Percentiles rank a stretch among this genome's conserved stretches.
Conservation (phyloP, 2,888 invertebrate species). For the Hypercompe scribonia region DNA sequence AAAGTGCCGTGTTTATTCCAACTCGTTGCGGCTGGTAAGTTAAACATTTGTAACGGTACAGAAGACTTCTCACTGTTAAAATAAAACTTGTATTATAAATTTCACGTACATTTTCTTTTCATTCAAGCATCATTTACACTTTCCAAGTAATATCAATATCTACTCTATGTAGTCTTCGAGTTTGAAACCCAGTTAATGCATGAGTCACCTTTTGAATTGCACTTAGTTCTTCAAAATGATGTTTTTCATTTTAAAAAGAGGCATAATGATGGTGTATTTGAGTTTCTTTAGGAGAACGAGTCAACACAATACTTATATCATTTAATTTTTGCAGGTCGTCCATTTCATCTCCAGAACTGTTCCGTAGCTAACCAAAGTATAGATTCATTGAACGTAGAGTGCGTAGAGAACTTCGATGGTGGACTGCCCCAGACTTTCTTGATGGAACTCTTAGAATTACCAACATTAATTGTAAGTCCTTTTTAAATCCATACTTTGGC, state of each 20-base stretch:
- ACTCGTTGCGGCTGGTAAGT: conserved; percentile 93
- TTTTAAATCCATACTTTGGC: neutral
- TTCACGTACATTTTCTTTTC: no score
- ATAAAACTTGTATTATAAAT: no score
- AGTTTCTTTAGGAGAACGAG: neutral
- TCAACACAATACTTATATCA: neutral
- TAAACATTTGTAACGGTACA: neutral
- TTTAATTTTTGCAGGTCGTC: conserved; percentile 89
- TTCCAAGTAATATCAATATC: no score
- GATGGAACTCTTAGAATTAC: conserved; percentile 92
- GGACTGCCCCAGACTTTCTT: conserved; percentile 95
- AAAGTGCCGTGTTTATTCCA: conserved; percentile 95
- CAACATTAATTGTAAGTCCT: conserved; percentile 83
- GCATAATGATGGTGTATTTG: neutral
- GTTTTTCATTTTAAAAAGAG: neutral
- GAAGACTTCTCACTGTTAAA: neutral
- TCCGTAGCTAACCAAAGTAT: conserved; percentile 95
- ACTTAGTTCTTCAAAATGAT: neutral
- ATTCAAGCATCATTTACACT: no score
- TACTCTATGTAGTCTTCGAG: neutral
- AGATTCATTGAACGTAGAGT: conserved; percentile 94
- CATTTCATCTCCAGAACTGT: conserved; percentile 95
- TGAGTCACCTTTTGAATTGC: neutral
- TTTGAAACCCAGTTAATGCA: neutral
- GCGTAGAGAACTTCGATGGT: conserved; percentile 95